phyloP scores from a whole-genome alignment of 2,888 invertebrate species.

The Tiliacea aurago region DNA sequence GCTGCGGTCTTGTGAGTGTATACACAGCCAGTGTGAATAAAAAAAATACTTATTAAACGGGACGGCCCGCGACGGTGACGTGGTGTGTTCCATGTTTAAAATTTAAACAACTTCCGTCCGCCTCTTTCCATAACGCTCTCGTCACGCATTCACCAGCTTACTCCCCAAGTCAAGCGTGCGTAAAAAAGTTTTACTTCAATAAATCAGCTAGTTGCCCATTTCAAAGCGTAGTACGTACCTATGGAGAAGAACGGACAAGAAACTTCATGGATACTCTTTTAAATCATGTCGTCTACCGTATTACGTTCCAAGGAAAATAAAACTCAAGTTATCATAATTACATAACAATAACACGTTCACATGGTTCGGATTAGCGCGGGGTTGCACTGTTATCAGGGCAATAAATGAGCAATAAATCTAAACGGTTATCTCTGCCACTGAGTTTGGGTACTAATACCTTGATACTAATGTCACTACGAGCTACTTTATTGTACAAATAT shows the following conservation, averaged over 20 bases:
- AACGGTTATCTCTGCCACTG: slow-evolving; percentile 76
- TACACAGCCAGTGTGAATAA: too few relatives aligned
- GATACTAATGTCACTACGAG: slow-evolving; percentile 53
- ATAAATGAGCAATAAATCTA: slow-evolving; percentile 79
- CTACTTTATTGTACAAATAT: slow-evolving; percentile 40
- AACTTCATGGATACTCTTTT: neutral
- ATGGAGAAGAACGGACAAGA: neutral
- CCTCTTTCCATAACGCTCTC: too few relatives aligned
- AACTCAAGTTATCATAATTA: slow-evolving; percentile 51
- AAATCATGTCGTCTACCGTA: neutral
- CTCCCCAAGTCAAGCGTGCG: too few relatives aligned
- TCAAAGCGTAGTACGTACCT: neutral
- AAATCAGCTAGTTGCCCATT: neutral
- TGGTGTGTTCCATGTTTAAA: too few relatives aligned
- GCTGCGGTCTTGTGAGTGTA: too few relatives aligned
- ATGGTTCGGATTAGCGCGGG: slow-evolving; percentile 65
- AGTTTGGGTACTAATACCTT: slow-evolving; percentile 64
- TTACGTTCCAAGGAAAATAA: slow-evolving; percentile 22
- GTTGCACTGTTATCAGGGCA: slow-evolving; percentile 64
- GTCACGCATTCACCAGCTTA: too few relatives aligned
- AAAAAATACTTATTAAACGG: too few relatives aligned
- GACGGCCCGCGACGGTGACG: too few relatives aligned
- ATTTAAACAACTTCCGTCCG: too few relatives aligned
- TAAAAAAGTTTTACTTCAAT: too few relatives aligned
- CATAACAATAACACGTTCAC: slow-evolving; percentile 51